Conservation (phyloP, 2,113 vertebrate genomes). For the Hypocryptadius cinnamomeus region DNA sequence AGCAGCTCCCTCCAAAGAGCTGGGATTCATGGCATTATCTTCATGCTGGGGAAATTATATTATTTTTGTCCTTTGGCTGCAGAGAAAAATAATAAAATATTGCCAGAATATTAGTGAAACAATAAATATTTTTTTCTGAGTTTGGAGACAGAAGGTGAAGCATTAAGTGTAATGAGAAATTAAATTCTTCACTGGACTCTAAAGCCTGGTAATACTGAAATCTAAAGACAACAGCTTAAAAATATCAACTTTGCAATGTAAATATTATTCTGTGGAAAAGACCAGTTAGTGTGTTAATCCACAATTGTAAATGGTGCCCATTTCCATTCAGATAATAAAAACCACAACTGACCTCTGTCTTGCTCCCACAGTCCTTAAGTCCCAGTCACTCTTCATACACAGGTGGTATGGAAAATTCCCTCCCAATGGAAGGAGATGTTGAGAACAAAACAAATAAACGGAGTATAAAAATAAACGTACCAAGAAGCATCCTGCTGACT, state of each 20-base stretch:
- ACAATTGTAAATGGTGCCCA: not conserved
- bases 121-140: not conserved
- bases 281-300: not conserved
- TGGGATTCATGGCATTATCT: not conserved
- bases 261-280: not conserved
- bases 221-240: not conserved
- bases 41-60: not conserved
- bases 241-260: not conserved
- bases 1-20: not conserved
- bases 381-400: not conserved
- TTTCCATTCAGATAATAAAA: not conserved
- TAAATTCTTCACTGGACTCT: not conserved
- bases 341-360: not conserved
- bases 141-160: not conserved
- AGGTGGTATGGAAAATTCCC: not conserved
- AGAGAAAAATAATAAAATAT: not conserved
- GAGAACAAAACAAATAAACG: constrained; percentile 25
- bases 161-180: not conserved
- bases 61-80: not conserved
- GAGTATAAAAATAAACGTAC: constrained; percentile 14
- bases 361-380: not conserved
- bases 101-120: not conserved
- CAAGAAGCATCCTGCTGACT: constrained; percentile 10
- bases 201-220: not conserved
- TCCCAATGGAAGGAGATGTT: not conserved